phyloP scores from a whole-genome alignment of 2,113 vertebrate species.

The Bothrops jararaca region DNA sequence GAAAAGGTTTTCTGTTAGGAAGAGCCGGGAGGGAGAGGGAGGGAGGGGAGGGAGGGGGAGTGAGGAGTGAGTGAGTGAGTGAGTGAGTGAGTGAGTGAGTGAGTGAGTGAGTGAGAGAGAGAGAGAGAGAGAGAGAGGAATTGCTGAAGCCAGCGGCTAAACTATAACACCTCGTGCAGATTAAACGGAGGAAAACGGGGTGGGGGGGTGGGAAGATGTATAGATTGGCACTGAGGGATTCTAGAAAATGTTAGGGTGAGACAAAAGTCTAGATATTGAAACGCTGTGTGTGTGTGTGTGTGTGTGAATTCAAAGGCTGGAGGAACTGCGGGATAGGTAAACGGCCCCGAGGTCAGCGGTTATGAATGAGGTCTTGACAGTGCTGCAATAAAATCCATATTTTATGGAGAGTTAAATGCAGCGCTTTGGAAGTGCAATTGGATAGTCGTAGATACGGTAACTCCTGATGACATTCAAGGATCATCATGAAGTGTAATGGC shows the following conservation, averaged over 20 bases:
- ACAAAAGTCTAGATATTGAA: neutral
- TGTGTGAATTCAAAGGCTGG: conserved; percentile 38
- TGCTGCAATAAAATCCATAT: conserved; percentile 79
- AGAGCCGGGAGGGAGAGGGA: conserved; percentile 6
- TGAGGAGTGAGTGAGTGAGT: no score
- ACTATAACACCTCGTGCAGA: conserved; percentile 27
- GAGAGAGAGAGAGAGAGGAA: neutral
- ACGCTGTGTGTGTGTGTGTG: neutral
- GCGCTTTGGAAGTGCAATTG: conserved; percentile 52
- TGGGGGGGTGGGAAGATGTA: neutral
- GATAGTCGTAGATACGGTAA: conserved; percentile 47
- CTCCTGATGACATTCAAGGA: conserved; percentile 62
- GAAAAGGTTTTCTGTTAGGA: conserved; percentile 17
- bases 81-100: no score
- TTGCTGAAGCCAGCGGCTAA: conserved; percentile 27
- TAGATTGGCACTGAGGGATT: neutral
- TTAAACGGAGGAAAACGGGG: neutral
- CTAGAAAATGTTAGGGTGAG: neutral
- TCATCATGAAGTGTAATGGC: conserved; percentile 64
- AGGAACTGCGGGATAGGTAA: conserved; percentile 37
- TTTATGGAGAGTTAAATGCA: conserved; percentile 70
- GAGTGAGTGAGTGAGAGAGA: no score
- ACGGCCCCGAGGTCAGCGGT: conserved; percentile 57
- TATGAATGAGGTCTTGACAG: conserved; percentile 55
- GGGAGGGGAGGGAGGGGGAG: no score